These are phyloP conservation scores for Neodiprion fabricii DNA, from an alignment of 1,140 invertebrate species.

Conservation along the genomic window DNA sequence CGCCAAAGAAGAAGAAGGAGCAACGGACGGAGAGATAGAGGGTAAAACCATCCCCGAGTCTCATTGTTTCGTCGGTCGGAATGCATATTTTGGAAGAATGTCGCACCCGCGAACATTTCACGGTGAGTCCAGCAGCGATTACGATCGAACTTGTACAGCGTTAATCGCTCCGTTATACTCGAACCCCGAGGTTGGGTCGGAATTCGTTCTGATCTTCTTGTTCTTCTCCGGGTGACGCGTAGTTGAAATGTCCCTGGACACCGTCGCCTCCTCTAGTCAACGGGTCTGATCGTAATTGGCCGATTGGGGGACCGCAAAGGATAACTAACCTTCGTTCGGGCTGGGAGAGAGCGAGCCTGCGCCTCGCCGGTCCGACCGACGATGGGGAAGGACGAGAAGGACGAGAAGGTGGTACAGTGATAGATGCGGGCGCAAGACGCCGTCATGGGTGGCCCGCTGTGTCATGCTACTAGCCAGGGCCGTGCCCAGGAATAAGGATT, in stretches of 20 bases:
- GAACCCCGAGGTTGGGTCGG: background rate
- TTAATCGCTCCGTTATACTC: background rate
- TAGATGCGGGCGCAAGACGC: slow-evolving; percentile 59
- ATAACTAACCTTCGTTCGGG: background rate
- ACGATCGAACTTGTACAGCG: background rate
- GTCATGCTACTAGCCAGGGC: slow-evolving; percentile 50
- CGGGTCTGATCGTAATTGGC: background rate
- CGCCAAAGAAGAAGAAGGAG: background rate
- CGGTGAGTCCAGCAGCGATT: background rate
- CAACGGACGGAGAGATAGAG: too few relatives aligned
- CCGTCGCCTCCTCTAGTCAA: too few relatives aligned
- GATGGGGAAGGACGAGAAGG: background rate
- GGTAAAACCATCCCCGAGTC: too few relatives aligned
- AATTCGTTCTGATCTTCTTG: slow-evolving; percentile 27
- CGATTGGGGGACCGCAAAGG: background rate
- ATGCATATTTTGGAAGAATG: too few relatives aligned
- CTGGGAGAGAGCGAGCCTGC: background rate
- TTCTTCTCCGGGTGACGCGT: slow-evolving; percentile 28
- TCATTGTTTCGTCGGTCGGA: too few relatives aligned
- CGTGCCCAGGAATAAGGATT: background rate
- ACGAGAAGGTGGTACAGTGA: slow-evolving; percentile 55
- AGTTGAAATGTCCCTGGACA: too few relatives aligned
- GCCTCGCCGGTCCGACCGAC: too few relatives aligned
- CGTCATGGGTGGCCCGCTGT: slow-evolving; percentile 58
- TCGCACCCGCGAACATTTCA: background rate